Evolutionary conservation across 2,113 vertebrate species (phyloP).

Genomic region (Corythaixoides concolor): DNA sequence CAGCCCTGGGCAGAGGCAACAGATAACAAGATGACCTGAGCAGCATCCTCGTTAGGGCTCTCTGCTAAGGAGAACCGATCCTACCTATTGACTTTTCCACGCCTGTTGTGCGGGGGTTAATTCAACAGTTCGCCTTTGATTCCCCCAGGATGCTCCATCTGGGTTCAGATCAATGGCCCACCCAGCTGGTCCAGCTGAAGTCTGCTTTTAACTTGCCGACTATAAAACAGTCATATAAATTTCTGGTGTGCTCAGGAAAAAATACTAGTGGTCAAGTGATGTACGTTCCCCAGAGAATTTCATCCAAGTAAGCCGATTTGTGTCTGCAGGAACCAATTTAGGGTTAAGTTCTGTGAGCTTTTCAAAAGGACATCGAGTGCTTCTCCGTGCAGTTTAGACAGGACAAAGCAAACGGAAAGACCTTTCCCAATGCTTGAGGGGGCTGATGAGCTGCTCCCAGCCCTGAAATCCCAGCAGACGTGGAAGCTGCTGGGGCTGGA

Average conservation of each 20-base stretch:
- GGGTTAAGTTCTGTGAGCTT: not conserved
- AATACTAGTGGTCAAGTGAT: not conserved
- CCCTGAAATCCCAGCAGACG: rapidly evolving
- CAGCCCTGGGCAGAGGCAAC: not conserved
- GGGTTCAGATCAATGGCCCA: slow-evolving; percentile 1
- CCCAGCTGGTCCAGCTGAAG: not conserved
- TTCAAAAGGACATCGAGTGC: not conserved
- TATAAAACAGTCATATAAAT: not conserved
- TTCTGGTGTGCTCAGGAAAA: not conserved
- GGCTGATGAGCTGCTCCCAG: not conserved
- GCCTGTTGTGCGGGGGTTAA: not conserved
- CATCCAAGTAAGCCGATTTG: not conserved
- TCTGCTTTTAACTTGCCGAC: not conserved
- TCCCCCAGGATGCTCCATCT: not conserved
- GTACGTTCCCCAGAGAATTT: not conserved
- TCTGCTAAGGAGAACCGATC: not conserved
- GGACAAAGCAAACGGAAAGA: not conserved
- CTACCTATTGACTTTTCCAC: not conserved
- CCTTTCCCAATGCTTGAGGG: not conserved
- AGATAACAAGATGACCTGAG: not conserved
- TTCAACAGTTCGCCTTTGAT: not conserved
- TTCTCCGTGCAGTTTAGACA: not conserved
- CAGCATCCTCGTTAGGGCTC: not conserved
- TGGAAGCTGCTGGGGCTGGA: not conserved
- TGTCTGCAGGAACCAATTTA: not conserved